phyloP scores from a whole-genome alignment of 2,888 invertebrate genomes.

The Epirrhoe alternata region DNA sequence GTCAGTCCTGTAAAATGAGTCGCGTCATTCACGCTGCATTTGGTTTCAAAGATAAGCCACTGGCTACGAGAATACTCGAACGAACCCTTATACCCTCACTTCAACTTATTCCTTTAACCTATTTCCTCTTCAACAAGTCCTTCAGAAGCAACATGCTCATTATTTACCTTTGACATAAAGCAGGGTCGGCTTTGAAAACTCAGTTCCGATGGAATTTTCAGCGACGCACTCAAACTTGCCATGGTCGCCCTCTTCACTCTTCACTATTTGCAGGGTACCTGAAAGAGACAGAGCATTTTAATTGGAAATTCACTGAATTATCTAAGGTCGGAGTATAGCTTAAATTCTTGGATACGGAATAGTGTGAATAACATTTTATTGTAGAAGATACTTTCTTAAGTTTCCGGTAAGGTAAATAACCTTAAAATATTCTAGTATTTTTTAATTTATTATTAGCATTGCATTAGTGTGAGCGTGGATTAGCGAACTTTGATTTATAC shows the following conservation, averaged over 20 bases:
- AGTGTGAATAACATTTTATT: background rate
- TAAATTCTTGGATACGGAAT: slow-evolving; percentile 4
- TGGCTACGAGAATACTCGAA: too few relatives aligned
- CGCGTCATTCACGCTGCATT: too few relatives aligned
- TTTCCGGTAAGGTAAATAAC: too few relatives aligned
- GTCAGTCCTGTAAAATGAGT: too few relatives aligned
- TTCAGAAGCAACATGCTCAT: slow-evolving; percentile 7
- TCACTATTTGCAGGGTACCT: slow-evolving; percentile 95
- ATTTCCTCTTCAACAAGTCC: slow-evolving; percentile 12
- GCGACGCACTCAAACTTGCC: slow-evolving; percentile 99
- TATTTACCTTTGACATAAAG: slow-evolving; percentile 96
- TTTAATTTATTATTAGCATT: too few relatives aligned
- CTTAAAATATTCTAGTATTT: too few relatives aligned
- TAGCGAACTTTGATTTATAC: too few relatives aligned
- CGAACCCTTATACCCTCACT: background rate
- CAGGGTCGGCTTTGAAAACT: slow-evolving; percentile 95
- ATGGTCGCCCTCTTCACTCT: slow-evolving; percentile 95
- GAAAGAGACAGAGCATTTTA: slow-evolving; percentile 55
- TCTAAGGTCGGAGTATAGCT: background rate
- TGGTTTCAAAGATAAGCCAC: too few relatives aligned
- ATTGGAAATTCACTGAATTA: slow-evolving; percentile 18
- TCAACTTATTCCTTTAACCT: slow-evolving; percentile 9
- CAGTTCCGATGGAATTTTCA: slow-evolving; percentile 96
- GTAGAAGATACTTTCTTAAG: background rate
- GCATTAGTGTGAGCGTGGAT: too few relatives aligned